These are phyloP conservation scores for Archilochus colubris DNA, from an alignment of 2,113 vertebrate species.

Conservation along the genomic window DNA sequence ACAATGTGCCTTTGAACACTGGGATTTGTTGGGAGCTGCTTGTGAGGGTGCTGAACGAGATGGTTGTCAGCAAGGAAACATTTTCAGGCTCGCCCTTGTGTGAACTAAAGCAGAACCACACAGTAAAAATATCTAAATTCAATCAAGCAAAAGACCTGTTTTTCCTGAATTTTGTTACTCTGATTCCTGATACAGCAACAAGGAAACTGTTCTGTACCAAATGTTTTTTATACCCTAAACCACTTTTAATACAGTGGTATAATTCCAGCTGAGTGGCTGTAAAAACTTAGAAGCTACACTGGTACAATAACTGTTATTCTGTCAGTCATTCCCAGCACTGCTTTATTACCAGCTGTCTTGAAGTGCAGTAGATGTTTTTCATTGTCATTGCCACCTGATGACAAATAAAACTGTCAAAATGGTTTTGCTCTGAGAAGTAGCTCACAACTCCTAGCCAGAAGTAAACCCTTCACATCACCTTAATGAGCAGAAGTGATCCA, in stretches of 20 bases:
- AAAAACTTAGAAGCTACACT: conserved; percentile 39
- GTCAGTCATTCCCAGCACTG: not conserved
- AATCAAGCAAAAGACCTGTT: not conserved
- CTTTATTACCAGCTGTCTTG: conserved; percentile 51
- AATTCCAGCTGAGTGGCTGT: conserved; percentile 48
- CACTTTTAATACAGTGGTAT: conserved; percentile 26
- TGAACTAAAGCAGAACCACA: conserved; percentile 59
- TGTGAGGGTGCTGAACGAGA: conserved; percentile 42
- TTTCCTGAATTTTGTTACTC: conserved; percentile 4
- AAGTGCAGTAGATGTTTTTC: conserved; percentile 35
- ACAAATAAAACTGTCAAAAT: conserved; percentile 60
- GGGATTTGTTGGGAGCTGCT: conserved; percentile 55
- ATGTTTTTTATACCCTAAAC: conserved; percentile 27
- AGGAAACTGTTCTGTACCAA: not conserved
- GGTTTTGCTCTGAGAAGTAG: conserved; percentile 10
- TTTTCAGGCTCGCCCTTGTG: conserved; percentile 60
- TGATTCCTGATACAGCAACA: not conserved
- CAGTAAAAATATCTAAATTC: conserved; percentile 27
- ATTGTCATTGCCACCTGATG: conserved; percentile 21
- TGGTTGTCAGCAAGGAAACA: conserved; percentile 43
- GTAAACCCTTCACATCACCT: conserved; percentile 29
- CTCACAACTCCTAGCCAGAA: not conserved
- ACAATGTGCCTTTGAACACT: conserved; percentile 75
- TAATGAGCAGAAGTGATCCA: not conserved
- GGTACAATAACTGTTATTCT: conserved; percentile 25